Base-by-base conservation (phyloP, 2,113 vertebrate genomes). In the Catagonus wagneri region DNA sequence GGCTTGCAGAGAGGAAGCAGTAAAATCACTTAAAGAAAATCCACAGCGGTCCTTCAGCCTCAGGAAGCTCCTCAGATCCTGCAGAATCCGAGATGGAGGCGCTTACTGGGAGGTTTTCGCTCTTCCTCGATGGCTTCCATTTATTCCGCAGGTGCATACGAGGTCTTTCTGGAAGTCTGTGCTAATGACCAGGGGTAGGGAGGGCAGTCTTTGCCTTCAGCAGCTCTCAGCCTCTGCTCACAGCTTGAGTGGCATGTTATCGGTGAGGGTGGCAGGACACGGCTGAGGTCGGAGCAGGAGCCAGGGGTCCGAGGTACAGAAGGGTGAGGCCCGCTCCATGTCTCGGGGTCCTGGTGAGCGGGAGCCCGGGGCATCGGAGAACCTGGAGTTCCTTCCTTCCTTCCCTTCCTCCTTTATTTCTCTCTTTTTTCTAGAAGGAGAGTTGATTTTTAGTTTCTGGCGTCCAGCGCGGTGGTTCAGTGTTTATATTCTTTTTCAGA, bases 331-430 rank as follows among this genome's bases (percentile, higher is more conserved):
- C 20, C 13, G 1, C 32, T 56, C 58, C 36, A 23, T 60, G 29
- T 68, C 17, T 0, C 17, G 19, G 74, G 22, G 22, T 22, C 0
- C 27, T 9, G 0, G 32, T 0, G 6, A 29, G 32, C 4, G 0
- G 27, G 23, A 56, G 54, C 5, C 17, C 6, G 1, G 36, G 39
- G 11, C 29, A 32, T 39, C 3, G 0, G n/a, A 60, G n/a, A 22
- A 20, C 58, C 34, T 56, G 54, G 36, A 4, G 20, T 13, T 36
- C n/a, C 61, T 29, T 52, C 44, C 44, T 44, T 44, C 44, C 44
- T 4, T 44, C 44, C 44, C 8, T 44, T 8, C 44, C 44, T 44
- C 44, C 44, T 8, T 44, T 8, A 11, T 29, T 0, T 7, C 2
- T 9, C 8, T 39, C 17, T 76, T 76, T 32, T 3, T 1, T 29